These are phyloP conservation scores for Perodicticus potto DNA, from an alignment of 2,797 vertebrate genomes.

Conservation along the genomic window DNA sequence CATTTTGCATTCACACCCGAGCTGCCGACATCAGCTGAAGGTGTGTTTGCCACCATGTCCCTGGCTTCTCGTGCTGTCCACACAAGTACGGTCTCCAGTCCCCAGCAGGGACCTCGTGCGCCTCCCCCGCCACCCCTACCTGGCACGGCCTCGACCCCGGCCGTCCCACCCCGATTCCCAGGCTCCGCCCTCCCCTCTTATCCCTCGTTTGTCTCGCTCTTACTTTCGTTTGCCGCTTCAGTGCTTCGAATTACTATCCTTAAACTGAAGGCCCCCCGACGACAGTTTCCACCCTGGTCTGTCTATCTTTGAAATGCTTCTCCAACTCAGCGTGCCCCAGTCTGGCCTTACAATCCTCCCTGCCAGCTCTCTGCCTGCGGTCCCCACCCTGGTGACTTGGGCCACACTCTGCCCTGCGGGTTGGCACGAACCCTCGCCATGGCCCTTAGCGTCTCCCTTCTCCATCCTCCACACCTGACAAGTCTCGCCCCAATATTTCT, in stretches of 20 bases:
- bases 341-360: fast-evolving
- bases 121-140: background rate
- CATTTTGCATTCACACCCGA: fast-evolving
- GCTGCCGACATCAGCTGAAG: fast-evolving
- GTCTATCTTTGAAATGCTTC: fast-evolving
- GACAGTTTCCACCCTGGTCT: fast-evolving
- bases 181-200: background rate
- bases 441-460: fast-evolving
- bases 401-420: fast-evolving
- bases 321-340: fast-evolving
- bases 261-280: background rate
- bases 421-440: fast-evolving
- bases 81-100: fast-evolving
- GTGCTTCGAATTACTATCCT: background rate
- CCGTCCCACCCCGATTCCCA: too few species aligned
- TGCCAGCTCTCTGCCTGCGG: too few species aligned
- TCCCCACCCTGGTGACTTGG: fast-evolving
- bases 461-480: too few species aligned
- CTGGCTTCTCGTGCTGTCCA: fast-evolving
- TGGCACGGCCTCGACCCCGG: too few species aligned
- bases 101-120: fast-evolving
- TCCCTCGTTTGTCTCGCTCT: background rate
- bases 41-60: fast-evolving
- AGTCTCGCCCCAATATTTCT: background rate
- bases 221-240: background rate